phyloP scores from a whole-genome alignment of 2,888 invertebrate species.

The Drosophila melanosoma region DNA sequence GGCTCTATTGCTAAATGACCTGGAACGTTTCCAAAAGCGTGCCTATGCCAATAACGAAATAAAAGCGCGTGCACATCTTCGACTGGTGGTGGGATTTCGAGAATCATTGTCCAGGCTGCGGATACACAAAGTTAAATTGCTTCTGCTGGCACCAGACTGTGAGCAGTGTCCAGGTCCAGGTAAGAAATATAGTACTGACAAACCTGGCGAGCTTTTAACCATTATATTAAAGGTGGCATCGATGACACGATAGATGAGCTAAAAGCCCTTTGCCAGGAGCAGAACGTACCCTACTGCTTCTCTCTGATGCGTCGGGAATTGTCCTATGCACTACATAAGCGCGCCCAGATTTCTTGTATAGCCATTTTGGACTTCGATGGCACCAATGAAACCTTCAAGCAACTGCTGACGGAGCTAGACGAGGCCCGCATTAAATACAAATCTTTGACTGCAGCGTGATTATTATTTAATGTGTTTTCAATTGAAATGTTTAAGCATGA shows the following conservation, averaged over 20 bases:
- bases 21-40: slow-evolving; percentile 88
- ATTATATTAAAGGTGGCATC: slow-evolving; percentile 86
- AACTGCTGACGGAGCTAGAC: slow-evolving; percentile 66
- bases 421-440: slow-evolving; percentile 63
- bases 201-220: neutral
- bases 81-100: slow-evolving; percentile 88
- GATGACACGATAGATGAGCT: slow-evolving; percentile 86
- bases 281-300: slow-evolving; percentile 87
- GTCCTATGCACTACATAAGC: slow-evolving; percentile 87
- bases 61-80: slow-evolving; percentile 86
- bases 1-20: slow-evolving; percentile 86
- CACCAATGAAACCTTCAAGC: slow-evolving; percentile 85
- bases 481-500: slow-evolving; percentile 7
- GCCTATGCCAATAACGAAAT: slow-evolving; percentile 87
- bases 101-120: slow-evolving; percentile 87
- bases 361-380: slow-evolving; percentile 88
- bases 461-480: slow-evolving; percentile 48
- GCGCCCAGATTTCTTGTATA: slow-evolving; percentile 87
- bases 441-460: slow-evolving; percentile 46
- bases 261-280: slow-evolving; percentile 85
- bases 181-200: slow-evolving; percentile 21
- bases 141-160: slow-evolving; percentile 88
- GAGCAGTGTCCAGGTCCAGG: slow-evolving; percentile 84
- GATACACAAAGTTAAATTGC: slow-evolving; percentile 87
- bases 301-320: slow-evolving; percentile 86